phyloP scores from a whole-genome alignment of 2,888 invertebrate genomes.

The Liopterus haemorrhoidalis region DNA sequence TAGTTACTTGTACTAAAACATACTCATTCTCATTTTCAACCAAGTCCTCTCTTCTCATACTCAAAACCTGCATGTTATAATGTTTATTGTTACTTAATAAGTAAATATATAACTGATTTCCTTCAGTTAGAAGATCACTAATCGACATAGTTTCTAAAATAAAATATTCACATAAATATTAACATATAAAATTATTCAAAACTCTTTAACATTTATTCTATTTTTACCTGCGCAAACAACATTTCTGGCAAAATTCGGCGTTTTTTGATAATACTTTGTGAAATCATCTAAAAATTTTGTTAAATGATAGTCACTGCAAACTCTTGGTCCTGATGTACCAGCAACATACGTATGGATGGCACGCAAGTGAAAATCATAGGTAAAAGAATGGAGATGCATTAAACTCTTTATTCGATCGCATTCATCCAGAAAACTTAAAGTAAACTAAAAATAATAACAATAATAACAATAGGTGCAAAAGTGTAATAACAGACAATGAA shows the following conservation, averaged over 20 bases:
- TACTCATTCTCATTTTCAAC: conserved; percentile 51
- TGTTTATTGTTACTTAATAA: conserved; percentile 60
- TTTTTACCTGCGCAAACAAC: conserved; percentile 59
- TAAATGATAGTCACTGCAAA: conserved; percentile 59
- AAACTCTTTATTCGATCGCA: conserved; percentile 64
- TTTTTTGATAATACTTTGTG: conserved; percentile 68
- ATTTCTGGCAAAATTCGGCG: conserved; percentile 70
- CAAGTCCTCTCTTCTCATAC: conserved; percentile 50
- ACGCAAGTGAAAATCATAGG: conserved; percentile 69
- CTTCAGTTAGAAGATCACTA: conserved; percentile 55
- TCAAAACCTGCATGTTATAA: conserved; percentile 61
- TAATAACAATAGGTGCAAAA: conserved; percentile 5
- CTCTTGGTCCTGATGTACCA: conserved; percentile 49
- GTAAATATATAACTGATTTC: conserved; percentile 62
- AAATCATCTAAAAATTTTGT: conserved; percentile 70
- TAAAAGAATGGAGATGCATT: conserved; percentile 71
- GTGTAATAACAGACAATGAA: background rate
- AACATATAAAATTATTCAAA: conserved; percentile 14
- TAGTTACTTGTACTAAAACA: conserved; percentile 57
- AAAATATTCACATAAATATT: conserved; percentile 16
- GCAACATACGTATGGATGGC: conserved; percentile 61
- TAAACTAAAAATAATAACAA: conserved; percentile 47
- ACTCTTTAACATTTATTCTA: conserved; percentile 9
- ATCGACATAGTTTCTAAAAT: conserved; percentile 52
- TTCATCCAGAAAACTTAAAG: conserved; percentile 58